Evolutionary conservation across 2,113 vertebrate species (phyloP).

Genomic region (Silurus asotus): DNA sequence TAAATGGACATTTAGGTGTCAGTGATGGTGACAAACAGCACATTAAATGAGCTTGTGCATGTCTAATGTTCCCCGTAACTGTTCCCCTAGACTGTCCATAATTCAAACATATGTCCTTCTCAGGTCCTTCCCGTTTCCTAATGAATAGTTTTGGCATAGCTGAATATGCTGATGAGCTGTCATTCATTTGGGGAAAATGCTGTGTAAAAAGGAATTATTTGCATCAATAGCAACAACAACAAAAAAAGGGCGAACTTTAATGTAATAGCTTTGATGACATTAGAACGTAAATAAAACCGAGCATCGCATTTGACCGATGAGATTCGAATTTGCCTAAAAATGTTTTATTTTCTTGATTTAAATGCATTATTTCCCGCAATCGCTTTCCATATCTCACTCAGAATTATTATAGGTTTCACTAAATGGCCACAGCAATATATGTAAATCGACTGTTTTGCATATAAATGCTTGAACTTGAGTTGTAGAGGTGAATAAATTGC

Average conservation of each 20-base stretch:
- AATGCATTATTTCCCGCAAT: constrained; percentile 56
- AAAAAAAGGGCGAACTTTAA: neutral
- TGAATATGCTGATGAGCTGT: constrained; percentile 34
- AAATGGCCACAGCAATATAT: constrained; percentile 66
- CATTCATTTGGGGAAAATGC: constrained; percentile 26
- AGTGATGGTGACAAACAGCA: constrained; percentile 60
- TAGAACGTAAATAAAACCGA: constrained; percentile 12
- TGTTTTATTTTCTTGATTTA: constrained; percentile 60
- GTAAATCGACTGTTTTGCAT: constrained; percentile 76
- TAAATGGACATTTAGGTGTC: constrained; percentile 49
- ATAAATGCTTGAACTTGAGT: constrained; percentile 75
- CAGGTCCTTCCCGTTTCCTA: constrained; percentile 40
- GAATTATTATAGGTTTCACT: constrained; percentile 66
- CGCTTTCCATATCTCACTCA: constrained; percentile 56
- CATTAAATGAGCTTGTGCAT: constrained; percentile 58
- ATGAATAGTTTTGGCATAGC: constrained; percentile 17
- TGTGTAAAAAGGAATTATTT: constrained; percentile 18
- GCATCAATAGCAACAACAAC: too few relatives aligned
- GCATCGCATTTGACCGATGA: constrained; percentile 20
- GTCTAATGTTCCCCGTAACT: constrained; percentile 51
- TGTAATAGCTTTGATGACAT: neutral
- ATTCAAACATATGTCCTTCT: constrained; percentile 54
- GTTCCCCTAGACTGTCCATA: constrained; percentile 52
- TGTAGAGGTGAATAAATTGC: constrained; percentile 72
- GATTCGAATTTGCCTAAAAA: constrained; percentile 55